A percentile compares a stretch with the other conserved stretches of the same genome.
These are phyloP conservation scores for Toxotes lorentzi DNA, from an alignment of 2,797 vertebrate genomes.

Conservation along the genomic window DNA sequence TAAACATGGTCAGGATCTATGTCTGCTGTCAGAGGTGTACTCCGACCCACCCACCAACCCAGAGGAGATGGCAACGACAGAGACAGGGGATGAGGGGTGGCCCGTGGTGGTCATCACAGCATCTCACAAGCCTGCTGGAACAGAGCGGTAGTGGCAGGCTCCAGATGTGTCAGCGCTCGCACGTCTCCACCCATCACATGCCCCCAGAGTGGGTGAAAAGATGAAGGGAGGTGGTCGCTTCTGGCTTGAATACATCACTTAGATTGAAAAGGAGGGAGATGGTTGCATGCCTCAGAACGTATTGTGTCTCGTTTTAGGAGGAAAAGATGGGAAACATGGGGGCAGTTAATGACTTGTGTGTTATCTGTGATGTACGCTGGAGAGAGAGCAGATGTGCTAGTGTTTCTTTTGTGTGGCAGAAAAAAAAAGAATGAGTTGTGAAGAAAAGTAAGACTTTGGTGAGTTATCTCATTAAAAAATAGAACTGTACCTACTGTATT, in stretches of 20 bases:
- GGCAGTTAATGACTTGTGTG: constrained; percentile 51
- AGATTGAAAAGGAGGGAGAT: constrained; percentile 32
- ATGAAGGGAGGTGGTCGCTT: constrained; percentile 25
- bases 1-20: constrained; percentile 38
- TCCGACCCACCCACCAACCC: not conserved
- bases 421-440: not conserved
- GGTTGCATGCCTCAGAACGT: constrained; percentile 24
- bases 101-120: constrained; percentile 57
- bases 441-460: constrained; percentile 18
- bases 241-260: constrained; percentile 50
- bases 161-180: constrained; percentile 66
- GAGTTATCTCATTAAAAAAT: constrained; percentile 31
- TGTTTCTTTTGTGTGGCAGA: not conserved
- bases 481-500: constrained; percentile 44
- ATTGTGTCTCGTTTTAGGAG: constrained; percentile 36
- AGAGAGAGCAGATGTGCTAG: not conserved
- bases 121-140: constrained; percentile 37
- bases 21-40: constrained; percentile 26
- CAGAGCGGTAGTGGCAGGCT: constrained; percentile 70
- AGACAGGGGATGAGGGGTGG: constrained; percentile 9
- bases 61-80: constrained; percentile 22
- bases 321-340: constrained; percentile 46
- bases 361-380: constrained; percentile 27
- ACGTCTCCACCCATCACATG: constrained; percentile 57
- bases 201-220: constrained; percentile 39